These are phyloP conservation scores for Corydoras maculifer DNA, from an alignment of 2,113 vertebrate species.

Conservation along the genomic window DNA sequence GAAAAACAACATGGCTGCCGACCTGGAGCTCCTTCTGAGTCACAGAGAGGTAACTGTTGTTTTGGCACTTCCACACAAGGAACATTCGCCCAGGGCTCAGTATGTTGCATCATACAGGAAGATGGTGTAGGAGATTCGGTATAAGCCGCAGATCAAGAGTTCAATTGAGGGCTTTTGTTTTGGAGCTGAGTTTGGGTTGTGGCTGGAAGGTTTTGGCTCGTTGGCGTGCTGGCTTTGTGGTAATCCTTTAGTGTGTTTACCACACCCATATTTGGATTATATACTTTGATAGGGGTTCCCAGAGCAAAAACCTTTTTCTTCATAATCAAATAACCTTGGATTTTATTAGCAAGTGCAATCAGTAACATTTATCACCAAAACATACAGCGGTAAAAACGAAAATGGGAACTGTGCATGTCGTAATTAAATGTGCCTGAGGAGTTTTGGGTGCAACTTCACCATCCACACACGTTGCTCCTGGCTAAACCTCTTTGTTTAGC, in stretches of 20 bases:
- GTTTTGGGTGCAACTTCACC: too few relatives aligned
- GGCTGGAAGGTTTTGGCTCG: not conserved
- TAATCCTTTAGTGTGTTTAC: not conserved
- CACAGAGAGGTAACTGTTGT: conserved; percentile 80
- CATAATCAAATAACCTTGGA: not conserved
- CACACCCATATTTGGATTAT: conserved; percentile 2
- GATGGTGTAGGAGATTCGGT: not conserved
- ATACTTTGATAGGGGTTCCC: not conserved
- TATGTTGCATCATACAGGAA: conserved; percentile 1
- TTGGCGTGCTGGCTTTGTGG: not conserved
- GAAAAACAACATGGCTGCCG: conserved; percentile 93
- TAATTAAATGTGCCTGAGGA: too few relatives aligned
- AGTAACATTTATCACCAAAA: not conserved
- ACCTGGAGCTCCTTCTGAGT: conserved; percentile 90
- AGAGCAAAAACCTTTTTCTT: not conserved
- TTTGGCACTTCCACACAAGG: not conserved
- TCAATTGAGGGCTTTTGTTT: conserved; percentile 1
- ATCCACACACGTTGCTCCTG: conserved; percentile 1
- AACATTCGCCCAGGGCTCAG: not conserved
- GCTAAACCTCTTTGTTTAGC: not conserved
- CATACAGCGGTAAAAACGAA: too few relatives aligned
- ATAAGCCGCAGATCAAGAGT: not conserved
- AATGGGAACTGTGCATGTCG: too few relatives aligned
- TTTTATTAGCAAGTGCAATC: not conserved
- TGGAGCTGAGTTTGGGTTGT: not conserved